phyloP scores from a whole-genome alignment of 2,888 invertebrate genomes.

The Serripes groenlandicus region DNA sequence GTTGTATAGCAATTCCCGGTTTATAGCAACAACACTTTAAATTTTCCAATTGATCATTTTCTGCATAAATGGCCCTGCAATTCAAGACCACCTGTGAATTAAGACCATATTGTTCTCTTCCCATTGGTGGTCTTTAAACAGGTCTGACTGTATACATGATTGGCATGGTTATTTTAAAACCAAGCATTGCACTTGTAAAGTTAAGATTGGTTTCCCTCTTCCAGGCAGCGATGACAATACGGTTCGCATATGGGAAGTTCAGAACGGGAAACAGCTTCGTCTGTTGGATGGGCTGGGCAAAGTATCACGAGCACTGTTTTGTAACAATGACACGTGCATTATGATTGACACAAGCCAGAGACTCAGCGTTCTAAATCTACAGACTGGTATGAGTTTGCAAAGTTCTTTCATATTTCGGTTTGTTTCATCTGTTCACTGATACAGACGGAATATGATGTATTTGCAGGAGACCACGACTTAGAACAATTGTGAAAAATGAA shows the following conservation, averaged over 20 bases:
- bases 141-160: too few species aligned
- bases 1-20: too few species aligned
- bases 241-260: slow-evolving; percentile 74
- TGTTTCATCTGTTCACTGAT: not conserved
- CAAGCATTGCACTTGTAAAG: too few species aligned
- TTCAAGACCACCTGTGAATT: too few species aligned
- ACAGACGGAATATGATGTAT: not conserved
- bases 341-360: slow-evolving; percentile 54
- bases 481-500: not conserved
- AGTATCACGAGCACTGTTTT: slow-evolving; percentile 64
- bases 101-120: too few species aligned
- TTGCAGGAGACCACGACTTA: not conserved
- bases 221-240: slow-evolving; percentile 76
- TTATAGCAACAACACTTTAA: too few species aligned
- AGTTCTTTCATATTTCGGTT: not conserved
- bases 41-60: too few species aligned
- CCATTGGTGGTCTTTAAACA: too few species aligned
- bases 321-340: slow-evolving; percentile 61
- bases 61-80: too few species aligned
- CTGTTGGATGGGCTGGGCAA: slow-evolving; percentile 67
- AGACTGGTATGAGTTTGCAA: slow-evolving; percentile 40
- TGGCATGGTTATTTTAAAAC: too few species aligned
- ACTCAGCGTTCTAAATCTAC: slow-evolving; percentile 41
- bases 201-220: not conserved
- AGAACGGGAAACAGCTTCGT: slow-evolving; percentile 64